Evolutionary conservation across 2,797 vertebrate genomes (phyloP).

Genomic region (Threskiornis aethiopicus): DNA sequence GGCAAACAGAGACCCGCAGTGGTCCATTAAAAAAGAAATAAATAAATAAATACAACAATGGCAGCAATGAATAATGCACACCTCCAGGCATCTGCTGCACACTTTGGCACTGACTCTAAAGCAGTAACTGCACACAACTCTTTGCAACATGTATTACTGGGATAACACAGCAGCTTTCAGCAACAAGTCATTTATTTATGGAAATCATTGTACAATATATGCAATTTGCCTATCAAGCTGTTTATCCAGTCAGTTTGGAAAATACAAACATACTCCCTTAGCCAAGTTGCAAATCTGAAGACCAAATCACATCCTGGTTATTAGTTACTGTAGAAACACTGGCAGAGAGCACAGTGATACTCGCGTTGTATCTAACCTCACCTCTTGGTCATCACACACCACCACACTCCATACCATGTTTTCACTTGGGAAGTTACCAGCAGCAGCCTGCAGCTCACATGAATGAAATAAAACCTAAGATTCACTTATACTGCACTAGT

Average conservation of each 20-base stretch:
- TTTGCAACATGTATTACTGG: fast-evolving
- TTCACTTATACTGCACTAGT: neutral
- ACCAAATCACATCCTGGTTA: neutral
- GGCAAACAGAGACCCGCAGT: neutral
- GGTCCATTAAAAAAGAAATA: neutral
- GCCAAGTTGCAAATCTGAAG: neutral
- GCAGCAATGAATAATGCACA: neutral
- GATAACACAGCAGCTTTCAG: neutral
- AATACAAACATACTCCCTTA: neutral
- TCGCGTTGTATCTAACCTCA: neutral
- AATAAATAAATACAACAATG: neutral
- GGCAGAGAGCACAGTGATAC: neutral
- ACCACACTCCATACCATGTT: fast-evolving
- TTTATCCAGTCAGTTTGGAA: neutral
- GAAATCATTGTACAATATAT: neutral
- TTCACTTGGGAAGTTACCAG: neutral
- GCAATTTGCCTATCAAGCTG: neutral
- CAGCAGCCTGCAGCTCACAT: neutral
- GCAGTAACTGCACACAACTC: neutral
- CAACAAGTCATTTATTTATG: neutral
- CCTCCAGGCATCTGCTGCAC: neutral
- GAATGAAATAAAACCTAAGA: neutral
- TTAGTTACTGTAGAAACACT: neutral
- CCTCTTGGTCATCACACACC: neutral
- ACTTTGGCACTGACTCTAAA: neutral